A percentile compares a stretch with the other conserved stretches of the same genome.
These are phyloP conservation scores for Ips nitidus DNA, from an alignment of 1,140 invertebrate species.

Conservation along the genomic window DNA sequence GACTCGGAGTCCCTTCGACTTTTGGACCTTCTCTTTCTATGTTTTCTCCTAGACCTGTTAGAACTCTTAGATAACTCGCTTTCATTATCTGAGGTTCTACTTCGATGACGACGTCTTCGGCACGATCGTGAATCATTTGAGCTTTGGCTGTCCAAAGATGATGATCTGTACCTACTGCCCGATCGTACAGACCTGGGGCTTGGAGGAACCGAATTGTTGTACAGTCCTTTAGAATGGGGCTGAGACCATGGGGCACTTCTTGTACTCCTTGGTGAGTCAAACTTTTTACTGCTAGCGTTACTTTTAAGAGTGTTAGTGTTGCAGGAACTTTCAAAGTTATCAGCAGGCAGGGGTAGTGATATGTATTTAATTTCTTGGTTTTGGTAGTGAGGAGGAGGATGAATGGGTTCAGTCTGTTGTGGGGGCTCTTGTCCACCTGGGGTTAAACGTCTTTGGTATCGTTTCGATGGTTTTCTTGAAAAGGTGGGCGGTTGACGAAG, in stretches of 20 bases:
- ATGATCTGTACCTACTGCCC: conserved; percentile 57
- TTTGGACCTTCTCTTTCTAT: conserved; percentile 68
- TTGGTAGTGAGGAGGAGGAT: conserved; percentile 42
- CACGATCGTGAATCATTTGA: conserved; percentile 74
- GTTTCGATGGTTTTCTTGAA: conserved; percentile 83
- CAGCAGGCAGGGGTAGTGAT: conserved; percentile 62
- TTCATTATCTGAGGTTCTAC: conserved; percentile 82
- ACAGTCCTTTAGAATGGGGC: conserved; percentile 70
- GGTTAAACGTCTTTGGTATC: conserved; percentile 63
- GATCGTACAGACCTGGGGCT: conserved; percentile 71
- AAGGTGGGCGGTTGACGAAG: conserved; percentile 77
- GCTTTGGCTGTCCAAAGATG: conserved; percentile 83
- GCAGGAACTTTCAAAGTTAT: conserved; percentile 43
- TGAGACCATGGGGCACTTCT: conserved; percentile 81
- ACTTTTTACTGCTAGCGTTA: conserved; percentile 46
- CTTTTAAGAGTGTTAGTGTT: conserved; percentile 31
- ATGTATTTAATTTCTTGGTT: conserved; percentile 61
- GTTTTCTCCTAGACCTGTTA: conserved; percentile 67
- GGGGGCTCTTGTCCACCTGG: conserved; percentile 14
- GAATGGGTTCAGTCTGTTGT: conserved; percentile 12
- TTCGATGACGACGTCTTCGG: conserved; percentile 62
- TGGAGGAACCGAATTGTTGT: conserved; percentile 63
- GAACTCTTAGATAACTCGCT: conserved; percentile 84
- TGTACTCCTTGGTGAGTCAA: conserved; percentile 76
- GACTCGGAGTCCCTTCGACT: conserved; percentile 60